Conservation (phyloP, 1,140 invertebrate genomes). For the Ceratina calcarata region DNA sequence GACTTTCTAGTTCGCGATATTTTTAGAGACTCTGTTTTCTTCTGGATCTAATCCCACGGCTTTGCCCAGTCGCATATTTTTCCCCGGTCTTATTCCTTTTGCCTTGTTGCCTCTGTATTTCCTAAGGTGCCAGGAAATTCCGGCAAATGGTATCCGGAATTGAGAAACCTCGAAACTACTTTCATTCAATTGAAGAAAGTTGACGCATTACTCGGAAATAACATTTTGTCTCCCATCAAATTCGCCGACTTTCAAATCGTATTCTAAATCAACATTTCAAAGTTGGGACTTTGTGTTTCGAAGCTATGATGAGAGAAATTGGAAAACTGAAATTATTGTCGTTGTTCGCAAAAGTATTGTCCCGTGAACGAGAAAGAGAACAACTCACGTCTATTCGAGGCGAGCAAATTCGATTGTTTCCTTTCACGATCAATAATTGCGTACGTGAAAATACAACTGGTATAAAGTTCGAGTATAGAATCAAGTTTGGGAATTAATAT, state of each 20-base stretch:
- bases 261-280: not conserved
- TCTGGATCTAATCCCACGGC: constrained; percentile 8
- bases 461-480: no score
- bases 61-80: not conserved
- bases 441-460: no score
- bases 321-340: not conserved
- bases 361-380: not conserved
- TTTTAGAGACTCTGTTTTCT: not conserved
- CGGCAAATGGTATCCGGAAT: no score
- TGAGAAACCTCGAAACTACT: constrained; percentile 1
- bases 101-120: not conserved
- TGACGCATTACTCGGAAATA: constrained; percentile 3
- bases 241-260: constrained; percentile 5
- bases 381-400: not conserved
- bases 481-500: no score
- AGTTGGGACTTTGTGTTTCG: not conserved
- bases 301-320: not conserved
- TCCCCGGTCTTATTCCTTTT: not conserved
- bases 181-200: constrained; percentile 8
- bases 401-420: not conserved
- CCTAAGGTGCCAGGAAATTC: not conserved
- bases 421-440: not conserved
- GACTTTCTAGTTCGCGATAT: constrained; percentile 8
- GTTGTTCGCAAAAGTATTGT: not conserved
- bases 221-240: not conserved